phyloP scores from a whole-genome alignment of 2,797 vertebrate species.

The Apodemus agrarius region DNA sequence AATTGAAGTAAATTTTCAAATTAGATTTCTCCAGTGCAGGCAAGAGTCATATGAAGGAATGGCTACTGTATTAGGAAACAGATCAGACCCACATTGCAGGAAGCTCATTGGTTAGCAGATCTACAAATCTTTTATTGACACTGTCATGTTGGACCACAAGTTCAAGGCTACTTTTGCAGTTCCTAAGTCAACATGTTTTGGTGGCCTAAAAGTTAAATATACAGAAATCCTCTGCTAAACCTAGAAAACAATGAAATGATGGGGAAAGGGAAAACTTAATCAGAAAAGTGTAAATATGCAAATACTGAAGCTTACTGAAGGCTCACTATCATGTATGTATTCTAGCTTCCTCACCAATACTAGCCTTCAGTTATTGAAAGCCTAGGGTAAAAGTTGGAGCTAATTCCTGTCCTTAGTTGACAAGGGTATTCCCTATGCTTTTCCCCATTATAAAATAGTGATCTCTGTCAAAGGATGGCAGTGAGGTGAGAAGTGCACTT shows the following conservation, averaged over 20 bases:
- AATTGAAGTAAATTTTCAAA: conserved; percentile 36
- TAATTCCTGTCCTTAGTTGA: background rate
- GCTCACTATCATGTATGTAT: background rate
- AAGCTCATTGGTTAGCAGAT: conserved; percentile 2
- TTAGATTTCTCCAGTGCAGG: background rate
- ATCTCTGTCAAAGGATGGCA: background rate
- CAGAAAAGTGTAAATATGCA: conserved; percentile 27
- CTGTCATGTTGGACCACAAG: background rate
- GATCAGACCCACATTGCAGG: background rate
- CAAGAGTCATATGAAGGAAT: background rate
- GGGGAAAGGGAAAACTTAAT: background rate
- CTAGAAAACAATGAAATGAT: conserved; percentile 10
- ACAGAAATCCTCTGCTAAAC: conserved; percentile 13
- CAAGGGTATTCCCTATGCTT: conserved; percentile 23
- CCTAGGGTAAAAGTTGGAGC: background rate
- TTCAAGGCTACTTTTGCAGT: conserved; percentile 19
- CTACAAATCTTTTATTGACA: background rate
- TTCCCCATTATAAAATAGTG: background rate
- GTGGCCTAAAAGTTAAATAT: background rate
- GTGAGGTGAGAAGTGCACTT: background rate
- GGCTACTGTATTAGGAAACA: background rate
- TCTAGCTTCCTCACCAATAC: background rate
- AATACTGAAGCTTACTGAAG: background rate
- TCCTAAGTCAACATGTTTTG: conserved; percentile 28
- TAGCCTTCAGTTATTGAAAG: background rate